Evolutionary conservation across 2,888 invertebrate genomes (phyloP).

Genomic region (Andrena bucephala): DNA sequence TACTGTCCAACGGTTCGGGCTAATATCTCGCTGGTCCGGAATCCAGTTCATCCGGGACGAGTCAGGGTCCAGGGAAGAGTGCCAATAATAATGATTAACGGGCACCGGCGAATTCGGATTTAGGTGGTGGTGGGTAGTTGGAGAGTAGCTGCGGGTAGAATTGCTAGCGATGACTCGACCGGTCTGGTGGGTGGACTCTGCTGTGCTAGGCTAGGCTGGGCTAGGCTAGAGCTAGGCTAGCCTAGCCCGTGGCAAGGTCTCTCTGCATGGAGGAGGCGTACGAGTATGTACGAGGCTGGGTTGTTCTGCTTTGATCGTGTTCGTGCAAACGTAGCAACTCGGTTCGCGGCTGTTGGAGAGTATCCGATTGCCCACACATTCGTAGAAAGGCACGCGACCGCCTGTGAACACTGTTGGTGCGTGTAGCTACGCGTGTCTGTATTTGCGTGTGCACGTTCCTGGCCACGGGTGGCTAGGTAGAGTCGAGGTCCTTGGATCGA

Average conservation of each 20-base stretch:
- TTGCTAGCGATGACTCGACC: slow-evolving; percentile 47
- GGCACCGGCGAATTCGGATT: neutral
- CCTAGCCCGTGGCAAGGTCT: slow-evolving; percentile 12
- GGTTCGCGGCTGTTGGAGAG: slow-evolving; percentile 16
- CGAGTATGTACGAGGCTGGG: slow-evolving; percentile 11
- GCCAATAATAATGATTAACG: slow-evolving; percentile 78
- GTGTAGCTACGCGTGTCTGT: slow-evolving; percentile 5
- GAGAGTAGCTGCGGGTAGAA: slow-evolving; percentile 19
- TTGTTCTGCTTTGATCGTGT: slow-evolving; percentile 20
- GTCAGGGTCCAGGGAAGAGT: slow-evolving; percentile 51
- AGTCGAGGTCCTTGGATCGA: slow-evolving; percentile 81
- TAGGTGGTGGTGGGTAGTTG: neutral
- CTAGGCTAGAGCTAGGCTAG: too few species aligned
- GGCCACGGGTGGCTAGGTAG: slow-evolving; percentile 63
- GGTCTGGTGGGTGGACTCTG: neutral
- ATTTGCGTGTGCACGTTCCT: slow-evolving; percentile 39
- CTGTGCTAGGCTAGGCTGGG: too few species aligned
- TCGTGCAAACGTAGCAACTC: slow-evolving; percentile 27
- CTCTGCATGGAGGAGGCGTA: neutral
- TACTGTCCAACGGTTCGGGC: slow-evolving; percentile 29
- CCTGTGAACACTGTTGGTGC: neutral
- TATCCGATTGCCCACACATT: slow-evolving; percentile 15
- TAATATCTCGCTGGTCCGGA: slow-evolving; percentile 52
- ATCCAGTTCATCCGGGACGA: slow-evolving; percentile 42
- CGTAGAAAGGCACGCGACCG: neutral